Evolutionary conservation across 1,140 invertebrate genomes (phyloP).

Genomic region (Eciton burchellii): DNA sequence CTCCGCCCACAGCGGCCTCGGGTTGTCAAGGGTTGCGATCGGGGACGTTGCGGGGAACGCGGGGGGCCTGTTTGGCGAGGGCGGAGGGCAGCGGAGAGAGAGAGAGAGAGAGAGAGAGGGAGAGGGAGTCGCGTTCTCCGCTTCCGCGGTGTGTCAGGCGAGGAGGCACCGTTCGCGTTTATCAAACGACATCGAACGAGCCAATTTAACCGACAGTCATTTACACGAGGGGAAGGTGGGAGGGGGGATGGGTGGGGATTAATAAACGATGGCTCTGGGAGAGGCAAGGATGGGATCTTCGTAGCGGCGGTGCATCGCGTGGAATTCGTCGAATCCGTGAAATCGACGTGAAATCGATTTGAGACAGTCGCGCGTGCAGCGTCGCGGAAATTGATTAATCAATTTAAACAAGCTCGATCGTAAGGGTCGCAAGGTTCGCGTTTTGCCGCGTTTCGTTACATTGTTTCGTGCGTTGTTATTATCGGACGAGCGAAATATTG

Average conservation of each 20-base stretch:
- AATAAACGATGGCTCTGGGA: conserved; percentile 15
- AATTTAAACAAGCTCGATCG: conserved; percentile 4
- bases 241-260: not conserved
- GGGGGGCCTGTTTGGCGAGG: conserved; percentile 22
- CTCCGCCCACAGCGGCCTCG: conserved; percentile 16
- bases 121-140: too few species aligned
- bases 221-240: too few species aligned
- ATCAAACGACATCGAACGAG: conserved; percentile 34
- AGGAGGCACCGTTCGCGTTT: conserved; percentile 10
- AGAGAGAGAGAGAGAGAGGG: too few species aligned
- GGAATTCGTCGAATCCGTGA: not conserved
- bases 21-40: not conserved
- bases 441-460: not conserved
- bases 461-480: not conserved
- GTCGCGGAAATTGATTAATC: not conserved
- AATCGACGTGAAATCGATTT: too few species aligned
- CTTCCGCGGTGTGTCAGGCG: not conserved
- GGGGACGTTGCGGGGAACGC: not conserved
- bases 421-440: not conserved
- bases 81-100: not conserved
- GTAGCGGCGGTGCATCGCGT: not conserved
- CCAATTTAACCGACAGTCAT: conserved; percentile 8
- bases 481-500: not conserved
- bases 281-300: too few species aligned
- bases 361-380: too few species aligned